Evolutionary conservation across 92 coral and sea anemone genomes (phyloP).

Genomic region (Metridium senile): DNA sequence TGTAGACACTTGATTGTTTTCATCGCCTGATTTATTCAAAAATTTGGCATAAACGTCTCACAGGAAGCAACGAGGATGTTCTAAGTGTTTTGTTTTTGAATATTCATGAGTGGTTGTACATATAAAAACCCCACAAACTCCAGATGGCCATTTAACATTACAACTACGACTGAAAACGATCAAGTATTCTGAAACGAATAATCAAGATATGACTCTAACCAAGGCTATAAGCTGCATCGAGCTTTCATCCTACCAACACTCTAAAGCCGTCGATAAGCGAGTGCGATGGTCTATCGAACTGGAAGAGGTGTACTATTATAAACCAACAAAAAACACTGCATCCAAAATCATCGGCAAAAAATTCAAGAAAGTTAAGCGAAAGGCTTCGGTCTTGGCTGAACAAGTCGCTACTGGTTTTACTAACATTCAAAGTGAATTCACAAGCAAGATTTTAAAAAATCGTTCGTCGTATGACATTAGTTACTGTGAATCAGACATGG

Average conservation of each 20-base stretch:
- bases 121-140: conserved; percentile 7
- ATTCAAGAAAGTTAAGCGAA: conserved; percentile 30
- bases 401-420: conserved; percentile 19
- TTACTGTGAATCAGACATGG: conserved; percentile 14
- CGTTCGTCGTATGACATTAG: conserved; percentile 22
- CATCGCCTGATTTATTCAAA: too few relatives aligned
- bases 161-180: background rate
- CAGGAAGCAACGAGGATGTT: too few relatives aligned
- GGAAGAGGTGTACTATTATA: conserved; percentile 59
- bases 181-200: background rate
- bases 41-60: too few relatives aligned
- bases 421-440: conserved; percentile 12
- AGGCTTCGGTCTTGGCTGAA: conserved; percentile 31
- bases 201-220: conserved; percentile 25
- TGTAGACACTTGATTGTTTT: too few relatives aligned
- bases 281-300: conserved; percentile 73
- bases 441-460: background rate
- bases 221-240: conserved; percentile 55
- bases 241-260: conserved; percentile 8
- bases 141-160: background rate
- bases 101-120: background rate
- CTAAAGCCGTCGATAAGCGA: conserved; percentile 37
- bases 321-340: conserved; percentile 30
- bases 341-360: conserved; percentile 36
- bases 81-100: too few relatives aligned